phyloP scores from a whole-genome alignment of 2,113 vertebrate genomes.

The Melanerpes aurifrons region DNA sequence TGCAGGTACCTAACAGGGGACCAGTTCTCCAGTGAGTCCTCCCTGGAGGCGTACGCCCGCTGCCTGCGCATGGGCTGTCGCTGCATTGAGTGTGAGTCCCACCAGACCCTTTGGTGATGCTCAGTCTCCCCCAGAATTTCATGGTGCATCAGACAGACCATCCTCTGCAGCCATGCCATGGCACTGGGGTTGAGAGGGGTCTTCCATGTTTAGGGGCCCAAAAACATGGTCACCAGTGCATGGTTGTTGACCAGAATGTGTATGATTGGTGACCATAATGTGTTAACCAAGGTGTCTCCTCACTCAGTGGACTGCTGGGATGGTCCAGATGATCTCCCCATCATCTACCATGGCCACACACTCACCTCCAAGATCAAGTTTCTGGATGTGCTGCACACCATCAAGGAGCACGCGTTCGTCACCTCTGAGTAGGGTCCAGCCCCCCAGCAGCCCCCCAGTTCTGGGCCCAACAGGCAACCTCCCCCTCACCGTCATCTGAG shows the following conservation, averaged over 20 bases:
- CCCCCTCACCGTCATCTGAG: neutral
- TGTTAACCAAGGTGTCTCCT: neutral
- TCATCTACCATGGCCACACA: constrained; percentile 90
- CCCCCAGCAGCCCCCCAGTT: rapidly evolving
- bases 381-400: constrained; percentile 87
- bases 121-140: neutral
- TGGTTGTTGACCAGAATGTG: neutral
- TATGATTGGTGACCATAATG: rapidly evolving
- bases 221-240: rapidly evolving
- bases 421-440: constrained; percentile 82
- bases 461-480: neutral
- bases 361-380: constrained; percentile 92
- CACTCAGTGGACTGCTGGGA: constrained; percentile 89
- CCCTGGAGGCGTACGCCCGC: constrained; percentile 85
- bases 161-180: neutral
- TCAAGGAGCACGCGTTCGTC: constrained; percentile 88
- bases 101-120: too few relatives aligned
- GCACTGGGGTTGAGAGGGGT: rapidly evolving
- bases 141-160: neutral
- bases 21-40: constrained; percentile 90
- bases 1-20: constrained; percentile 87
- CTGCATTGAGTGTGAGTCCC: constrained; percentile 83
- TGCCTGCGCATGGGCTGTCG: constrained; percentile 89
- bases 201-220: neutral
- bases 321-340: constrained; percentile 87